phyloP scores from a whole-genome alignment of 2,113 vertebrate genomes.

The Tetrax tetrax region DNA sequence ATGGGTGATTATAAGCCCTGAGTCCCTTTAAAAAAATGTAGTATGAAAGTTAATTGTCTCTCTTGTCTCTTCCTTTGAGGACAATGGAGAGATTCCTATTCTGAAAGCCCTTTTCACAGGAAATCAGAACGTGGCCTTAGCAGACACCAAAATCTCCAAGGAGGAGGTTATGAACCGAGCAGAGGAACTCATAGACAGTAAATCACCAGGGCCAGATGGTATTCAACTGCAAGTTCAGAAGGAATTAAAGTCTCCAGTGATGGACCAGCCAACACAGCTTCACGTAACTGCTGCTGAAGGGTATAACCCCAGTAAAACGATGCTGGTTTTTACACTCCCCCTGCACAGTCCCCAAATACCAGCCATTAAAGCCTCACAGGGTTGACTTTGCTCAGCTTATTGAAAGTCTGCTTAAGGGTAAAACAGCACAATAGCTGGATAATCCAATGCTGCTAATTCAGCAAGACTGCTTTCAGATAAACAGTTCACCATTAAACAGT shows the following conservation, averaged over 20 bases:
- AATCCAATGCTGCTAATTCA: not conserved
- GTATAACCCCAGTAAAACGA: not conserved
- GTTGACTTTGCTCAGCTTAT: not conserved
- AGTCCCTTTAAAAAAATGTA: not conserved
- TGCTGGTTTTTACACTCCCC: not conserved
- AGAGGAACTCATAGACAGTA: not conserved
- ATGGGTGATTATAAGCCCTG: not conserved
- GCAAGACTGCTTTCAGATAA: not conserved
- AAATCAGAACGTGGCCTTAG: not conserved
- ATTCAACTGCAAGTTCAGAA: not conserved
- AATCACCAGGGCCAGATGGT: constrained; percentile 32
- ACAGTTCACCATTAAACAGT: not conserved
- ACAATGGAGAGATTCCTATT: constrained; percentile 30
- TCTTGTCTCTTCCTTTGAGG: not conserved
- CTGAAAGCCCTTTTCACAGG: not conserved
- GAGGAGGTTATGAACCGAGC: not conserved
- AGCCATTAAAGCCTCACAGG: not conserved
- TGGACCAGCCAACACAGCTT: not conserved
- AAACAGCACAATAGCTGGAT: not conserved
- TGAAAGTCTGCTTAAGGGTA: not conserved
- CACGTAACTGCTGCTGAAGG: not conserved
- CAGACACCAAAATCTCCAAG: not conserved
- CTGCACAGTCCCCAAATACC: not conserved
- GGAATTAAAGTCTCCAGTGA: not conserved
- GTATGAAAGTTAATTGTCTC: not conserved